Evolutionary conservation across 1,140 invertebrate species (phyloP), one percentile per base, ranked within the genome.

Genomic region (Archegozetes longisetosus): DNA sequence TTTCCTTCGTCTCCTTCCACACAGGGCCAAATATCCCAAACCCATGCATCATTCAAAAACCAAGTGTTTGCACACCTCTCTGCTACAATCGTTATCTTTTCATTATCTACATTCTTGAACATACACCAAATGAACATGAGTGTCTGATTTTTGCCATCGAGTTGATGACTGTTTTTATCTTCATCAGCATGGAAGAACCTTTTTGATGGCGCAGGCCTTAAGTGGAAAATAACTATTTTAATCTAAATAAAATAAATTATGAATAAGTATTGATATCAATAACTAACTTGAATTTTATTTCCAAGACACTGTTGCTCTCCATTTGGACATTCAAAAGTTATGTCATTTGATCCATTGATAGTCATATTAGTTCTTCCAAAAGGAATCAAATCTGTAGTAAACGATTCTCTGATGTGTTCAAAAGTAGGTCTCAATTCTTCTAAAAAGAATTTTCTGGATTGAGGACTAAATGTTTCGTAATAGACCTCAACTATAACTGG

Each of bases 121-220:
- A 61, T 62, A 48, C 59, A 61, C 20, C 47, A 1, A 29, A 61
- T 60, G 26, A 57, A 60, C 9, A 25, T 17, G 12, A 61, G 27
- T 46, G 59, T 61, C 60, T 61, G 59, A 60, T 61, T 61, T 27
- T 61, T 61, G 23, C 59, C 57, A 50, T 61, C 59, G 55, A 26
- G 60, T 40, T 62, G 22, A 6, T 17, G 13, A 22, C 27, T 28
- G 3, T 61, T 46, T 22, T 27, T n/a, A 13, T 47, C 14, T 3
- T 60, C 58, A 25, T 54, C 51, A 12, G 58, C 9, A 22, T 60
- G 26, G 12, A 62, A 61, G 57, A 22, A 61, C 13, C 24, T 4
- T 2, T n/a, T 29, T 49, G 12, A 61, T 49, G 1, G 57, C 59
- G 29, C 59, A 61, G n/a, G 56, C 59, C 27, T 52, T n/a, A n/a